Base-by-base conservation (phyloP, 1,140 invertebrate genomes). In the Dufourea novaeangliae region DNA sequence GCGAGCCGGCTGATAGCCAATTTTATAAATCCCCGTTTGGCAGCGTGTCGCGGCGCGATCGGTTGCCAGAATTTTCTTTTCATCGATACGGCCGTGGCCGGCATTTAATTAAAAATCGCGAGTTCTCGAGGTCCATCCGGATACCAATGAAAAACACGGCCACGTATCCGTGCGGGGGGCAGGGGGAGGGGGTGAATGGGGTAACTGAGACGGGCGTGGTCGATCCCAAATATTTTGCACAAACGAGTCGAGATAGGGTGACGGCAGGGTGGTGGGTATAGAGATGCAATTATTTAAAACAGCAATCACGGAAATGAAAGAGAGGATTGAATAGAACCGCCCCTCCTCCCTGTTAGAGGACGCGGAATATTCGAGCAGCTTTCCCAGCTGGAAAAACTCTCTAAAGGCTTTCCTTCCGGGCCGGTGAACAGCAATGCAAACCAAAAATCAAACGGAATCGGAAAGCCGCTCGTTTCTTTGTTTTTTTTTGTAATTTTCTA, bases 251-350 rank as follows among this genome's bases (percentile, higher is more conserved):
- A 11, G 17, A 32, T 7, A 20, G 14, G 54, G 27, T 20, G 54
- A 32, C 27, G 25, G 20, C 2, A 8, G 27, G 17, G 54, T 4
- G 17, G 46, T 32, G 12, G 63, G 29, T 22, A 68, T 14, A 81
- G 78, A 76, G 77, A 84, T 78, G 89, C 87, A 92, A 91, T 92
- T 91, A 91, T 91, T 89, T 91, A 91, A 91, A 92, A 91, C 83
- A 91, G 88, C 90, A 90, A 92, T 92, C 90, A 90, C 78, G 87
- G 83, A 90, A 90, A 91, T 91, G 89, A 91, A 91, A 92, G 88
- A 90, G 89, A 82, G 82, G 75, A 88, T 85, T 85, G 80, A 83
- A 86, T 85, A 86, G 83, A 52, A 46, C 37, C 73, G 73, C 57
- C 59, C 57, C n/a, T n/a, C n/a, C n/a, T 50, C 64, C 37, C 34